Conservation (phyloP, 2,797 vertebrate genomes). For the Odontamblyopus rebecca region DNA sequence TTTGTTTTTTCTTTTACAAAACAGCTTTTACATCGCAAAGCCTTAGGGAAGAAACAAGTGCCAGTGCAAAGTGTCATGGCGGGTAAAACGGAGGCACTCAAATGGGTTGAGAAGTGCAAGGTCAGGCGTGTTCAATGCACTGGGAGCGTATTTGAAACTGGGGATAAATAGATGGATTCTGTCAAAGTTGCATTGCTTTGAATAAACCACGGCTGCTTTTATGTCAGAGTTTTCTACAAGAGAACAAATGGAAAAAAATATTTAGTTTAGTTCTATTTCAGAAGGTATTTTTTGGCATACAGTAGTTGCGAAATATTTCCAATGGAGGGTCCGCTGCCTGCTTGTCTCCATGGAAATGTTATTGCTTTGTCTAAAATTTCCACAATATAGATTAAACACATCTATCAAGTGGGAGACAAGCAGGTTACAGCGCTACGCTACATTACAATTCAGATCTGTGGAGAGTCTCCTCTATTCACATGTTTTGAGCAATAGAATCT, state of each 20-base stretch:
- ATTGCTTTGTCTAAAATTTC: too few relatives aligned
- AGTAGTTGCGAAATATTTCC: too few relatives aligned
- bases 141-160: neutral
- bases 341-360: too few relatives aligned
- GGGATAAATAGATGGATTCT: neutral
- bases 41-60: constrained; percentile 22
- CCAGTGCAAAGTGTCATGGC: neutral
- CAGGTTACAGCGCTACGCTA: too few relatives aligned
- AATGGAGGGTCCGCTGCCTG: too few relatives aligned
- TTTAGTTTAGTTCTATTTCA: neutral
- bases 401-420: too few relatives aligned
- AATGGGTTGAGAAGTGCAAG: constrained; percentile 4
- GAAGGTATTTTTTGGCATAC: neutral
- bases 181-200: neutral
- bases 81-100: neutral
- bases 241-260: neutral
- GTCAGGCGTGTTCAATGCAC: neutral
- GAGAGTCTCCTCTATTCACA: too few relatives aligned
- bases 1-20: neutral
- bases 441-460: too few relatives aligned
- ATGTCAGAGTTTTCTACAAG: neutral
- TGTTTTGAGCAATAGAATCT: too few relatives aligned
- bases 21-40: constrained; percentile 7
- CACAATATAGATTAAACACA: too few relatives aligned
- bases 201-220: neutral